phyloP scores from a whole-genome alignment of 2,888 invertebrate genomes.

The Platyscelio sp. region DNA sequence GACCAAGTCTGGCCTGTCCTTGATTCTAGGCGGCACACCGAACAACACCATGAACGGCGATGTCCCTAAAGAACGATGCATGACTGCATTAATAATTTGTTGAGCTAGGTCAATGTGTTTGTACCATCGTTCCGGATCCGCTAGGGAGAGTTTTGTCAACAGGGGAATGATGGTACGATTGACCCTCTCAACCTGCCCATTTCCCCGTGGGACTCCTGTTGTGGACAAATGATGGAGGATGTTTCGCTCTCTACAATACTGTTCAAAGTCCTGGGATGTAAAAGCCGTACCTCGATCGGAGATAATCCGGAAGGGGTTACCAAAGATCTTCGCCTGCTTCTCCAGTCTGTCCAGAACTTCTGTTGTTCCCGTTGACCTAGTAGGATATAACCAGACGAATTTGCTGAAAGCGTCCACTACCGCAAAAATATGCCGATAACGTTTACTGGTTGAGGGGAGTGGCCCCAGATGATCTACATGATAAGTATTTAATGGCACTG shows the following conservation, averaged over 20 bases:
- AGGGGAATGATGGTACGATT: conserved; percentile 11
- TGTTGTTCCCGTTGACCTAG: background rate
- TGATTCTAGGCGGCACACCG: background rate
- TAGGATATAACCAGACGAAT: background rate
- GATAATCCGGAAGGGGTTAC: conserved; percentile 41
- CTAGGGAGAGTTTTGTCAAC: background rate
- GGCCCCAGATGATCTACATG: conserved; percentile 19
- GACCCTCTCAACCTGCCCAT: background rate
- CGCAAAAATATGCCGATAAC: conserved; percentile 3
- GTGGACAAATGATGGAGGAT: conserved; percentile 31
- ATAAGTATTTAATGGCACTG: background rate
- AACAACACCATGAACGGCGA: conserved; percentile 21
- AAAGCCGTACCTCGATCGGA: conserved; percentile 54
- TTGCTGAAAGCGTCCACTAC: conserved; percentile 16
- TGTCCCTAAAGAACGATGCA: background rate
- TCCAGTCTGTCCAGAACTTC: conserved; percentile 28
- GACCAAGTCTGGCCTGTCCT: conserved; percentile 26
- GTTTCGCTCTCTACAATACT: conserved; percentile 30
- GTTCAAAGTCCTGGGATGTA: conserved; percentile 27
- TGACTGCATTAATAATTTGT: background rate
- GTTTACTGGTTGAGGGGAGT: background rate
- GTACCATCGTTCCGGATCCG: conserved; percentile 26
- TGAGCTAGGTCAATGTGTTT: conserved; percentile 17
- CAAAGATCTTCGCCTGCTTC: conserved; percentile 45
- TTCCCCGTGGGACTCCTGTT: background rate